Conservation (phyloP, 2,888 invertebrate species). For the Tipula lateralis region DNA sequence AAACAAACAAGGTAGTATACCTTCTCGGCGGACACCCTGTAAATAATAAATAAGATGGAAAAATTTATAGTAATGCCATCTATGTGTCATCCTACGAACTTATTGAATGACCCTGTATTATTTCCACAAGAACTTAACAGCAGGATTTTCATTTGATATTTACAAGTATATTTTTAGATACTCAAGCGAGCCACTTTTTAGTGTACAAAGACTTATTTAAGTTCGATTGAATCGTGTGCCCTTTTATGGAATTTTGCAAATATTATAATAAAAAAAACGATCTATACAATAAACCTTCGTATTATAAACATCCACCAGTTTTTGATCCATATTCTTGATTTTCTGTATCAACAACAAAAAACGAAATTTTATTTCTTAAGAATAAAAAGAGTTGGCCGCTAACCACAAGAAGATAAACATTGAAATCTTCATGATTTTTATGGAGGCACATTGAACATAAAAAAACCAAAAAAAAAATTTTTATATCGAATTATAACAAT, state of each 20-base stretch:
- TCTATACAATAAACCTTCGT: neutral
- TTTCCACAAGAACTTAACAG: too few species aligned
- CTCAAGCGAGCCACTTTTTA: too few species aligned
- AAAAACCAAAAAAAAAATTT: neutral
- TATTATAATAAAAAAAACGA: neutral
- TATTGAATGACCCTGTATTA: too few species aligned
- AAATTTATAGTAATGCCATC: too few species aligned
- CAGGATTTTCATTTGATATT: too few species aligned
- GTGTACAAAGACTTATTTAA: neutral
- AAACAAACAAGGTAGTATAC: too few species aligned
- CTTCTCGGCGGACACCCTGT: too few species aligned
- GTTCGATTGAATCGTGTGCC: neutral
- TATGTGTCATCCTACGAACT: too few species aligned
- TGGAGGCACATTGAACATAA: neutral
- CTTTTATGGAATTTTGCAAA: neutral
- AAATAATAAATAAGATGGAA: too few species aligned
- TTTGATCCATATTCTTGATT: neutral
- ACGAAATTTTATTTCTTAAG: neutral
- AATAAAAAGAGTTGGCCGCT: constrained; percentile 11
- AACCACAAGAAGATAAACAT: constrained; percentile 15
- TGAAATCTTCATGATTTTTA: neutral
- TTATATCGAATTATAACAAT: neutral
- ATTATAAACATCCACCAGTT: neutral
- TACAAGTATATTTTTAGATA: too few species aligned
- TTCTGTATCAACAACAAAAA: neutral